Evolutionary conservation across 1,140 invertebrate genomes (phyloP).

Genomic region (Drosophila funebris): DNA sequence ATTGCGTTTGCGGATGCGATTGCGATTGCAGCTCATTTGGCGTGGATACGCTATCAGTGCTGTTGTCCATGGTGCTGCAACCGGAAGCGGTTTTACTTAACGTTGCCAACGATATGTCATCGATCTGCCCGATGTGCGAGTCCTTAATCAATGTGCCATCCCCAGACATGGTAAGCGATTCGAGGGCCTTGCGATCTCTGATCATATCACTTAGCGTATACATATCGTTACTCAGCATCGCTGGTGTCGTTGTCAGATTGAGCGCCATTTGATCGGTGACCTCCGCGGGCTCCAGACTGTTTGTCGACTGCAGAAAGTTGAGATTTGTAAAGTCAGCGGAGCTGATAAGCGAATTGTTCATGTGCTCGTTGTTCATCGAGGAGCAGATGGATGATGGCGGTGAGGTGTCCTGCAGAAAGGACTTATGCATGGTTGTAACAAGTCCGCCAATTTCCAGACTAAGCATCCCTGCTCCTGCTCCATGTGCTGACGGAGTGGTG

Average conservation of each 20-base stretch:
- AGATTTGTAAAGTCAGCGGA: constrained; percentile 81
- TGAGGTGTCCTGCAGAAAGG: constrained; percentile 79
- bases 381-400: constrained; percentile 81
- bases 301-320: constrained; percentile 75
- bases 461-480: constrained; percentile 45
- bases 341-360: constrained; percentile 82
- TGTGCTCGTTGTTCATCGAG: constrained; percentile 73
- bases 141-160: constrained; percentile 80
- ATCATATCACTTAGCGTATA: constrained; percentile 78
- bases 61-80: constrained; percentile 81
- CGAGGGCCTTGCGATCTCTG: constrained; percentile 71
- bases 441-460: constrained; percentile 77
- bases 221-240: constrained; percentile 11
- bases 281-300: constrained; percentile 50
- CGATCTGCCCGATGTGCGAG: constrained; percentile 79
- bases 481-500: constrained; percentile 13
- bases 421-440: constrained; percentile 79
- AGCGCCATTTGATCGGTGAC: constrained; percentile 16
- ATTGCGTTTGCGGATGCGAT: neutral
- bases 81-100: constrained; percentile 76
- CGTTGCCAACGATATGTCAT: constrained; percentile 74
- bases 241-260: constrained; percentile 49
- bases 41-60: constrained; percentile 74
- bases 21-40: constrained; percentile 33
- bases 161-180: constrained; percentile 73